phyloP scores from a whole-genome alignment of 1,140 invertebrate species.

The Platyscapa corneri region DNA sequence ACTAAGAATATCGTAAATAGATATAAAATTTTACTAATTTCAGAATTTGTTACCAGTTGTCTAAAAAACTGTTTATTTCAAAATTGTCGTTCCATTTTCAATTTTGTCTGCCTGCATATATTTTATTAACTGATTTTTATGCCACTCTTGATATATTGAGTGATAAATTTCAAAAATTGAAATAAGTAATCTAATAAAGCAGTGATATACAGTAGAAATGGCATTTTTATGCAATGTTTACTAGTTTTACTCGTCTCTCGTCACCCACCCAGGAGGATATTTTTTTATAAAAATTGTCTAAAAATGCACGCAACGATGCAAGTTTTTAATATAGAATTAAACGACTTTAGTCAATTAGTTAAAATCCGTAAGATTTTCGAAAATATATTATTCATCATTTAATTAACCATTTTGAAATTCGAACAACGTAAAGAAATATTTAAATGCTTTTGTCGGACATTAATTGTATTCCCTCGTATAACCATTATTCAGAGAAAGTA shows the following conservation, averaged over 20 bases:
- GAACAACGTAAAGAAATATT: background rate
- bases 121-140: background rate
- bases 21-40: too few species aligned
- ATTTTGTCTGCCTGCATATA: too few species aligned
- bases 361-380: background rate
- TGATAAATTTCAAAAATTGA: background rate
- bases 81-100: too few species aligned
- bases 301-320: too few species aligned
- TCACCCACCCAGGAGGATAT: background rate
- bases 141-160: background rate
- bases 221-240: background rate
- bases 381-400: background rate
- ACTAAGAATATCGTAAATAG: too few species aligned
- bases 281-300: too few species aligned
- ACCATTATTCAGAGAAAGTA: too few species aligned
- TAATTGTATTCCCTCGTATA: background rate
- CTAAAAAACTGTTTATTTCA: too few species aligned
- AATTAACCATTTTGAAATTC: background rate
- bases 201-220: background rate
- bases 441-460: background rate
- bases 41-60: too few species aligned
- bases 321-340: background rate
- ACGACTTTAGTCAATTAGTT: background rate
- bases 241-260: background rate
- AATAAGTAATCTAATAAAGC: background rate